Evolutionary conservation across 2,113 vertebrate genomes (phyloP).

Genomic region (Xenopus laevis): DNA sequence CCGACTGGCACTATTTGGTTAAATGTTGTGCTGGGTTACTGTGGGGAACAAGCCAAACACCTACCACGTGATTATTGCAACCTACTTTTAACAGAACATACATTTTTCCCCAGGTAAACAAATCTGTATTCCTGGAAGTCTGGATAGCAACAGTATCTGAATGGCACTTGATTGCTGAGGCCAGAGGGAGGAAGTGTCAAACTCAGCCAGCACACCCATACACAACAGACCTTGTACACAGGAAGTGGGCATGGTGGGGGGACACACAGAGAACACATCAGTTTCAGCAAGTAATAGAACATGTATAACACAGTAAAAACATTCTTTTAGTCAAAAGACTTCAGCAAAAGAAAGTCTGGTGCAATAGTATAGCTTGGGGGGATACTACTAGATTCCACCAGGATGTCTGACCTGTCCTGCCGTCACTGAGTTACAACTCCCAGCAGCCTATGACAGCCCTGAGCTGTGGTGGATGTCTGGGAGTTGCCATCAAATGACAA

Average conservation of each 20-base stretch:
- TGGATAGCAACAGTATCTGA: slow-evolving; percentile 17
- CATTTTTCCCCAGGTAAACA: slow-evolving; percentile 10
- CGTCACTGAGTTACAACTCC: too few relatives aligned
- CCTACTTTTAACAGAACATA: not conserved
- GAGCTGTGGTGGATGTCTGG: too few relatives aligned
- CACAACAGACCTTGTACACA: slow-evolving; percentile 26
- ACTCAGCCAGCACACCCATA: slow-evolving; percentile 11
- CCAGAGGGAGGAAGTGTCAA: slow-evolving; percentile 8
- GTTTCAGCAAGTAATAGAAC: too few relatives aligned
- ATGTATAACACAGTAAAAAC: too few relatives aligned
- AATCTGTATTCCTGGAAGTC: slow-evolving; percentile 26
- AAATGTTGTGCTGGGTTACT: slow-evolving; percentile 3
- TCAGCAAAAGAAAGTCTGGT: too few relatives aligned
- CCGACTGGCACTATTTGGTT: not conserved
- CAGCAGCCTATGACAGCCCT: too few relatives aligned
- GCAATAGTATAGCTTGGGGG: too few relatives aligned
- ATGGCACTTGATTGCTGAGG: slow-evolving; percentile 12
- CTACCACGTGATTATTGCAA: not conserved
- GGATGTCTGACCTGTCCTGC: too few relatives aligned
- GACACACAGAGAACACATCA: too few relatives aligned
- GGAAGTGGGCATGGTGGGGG: slow-evolving; percentile 23
- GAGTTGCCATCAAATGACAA: too few relatives aligned
- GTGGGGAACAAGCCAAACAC: slow-evolving; percentile 11
- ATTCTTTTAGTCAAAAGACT: too few relatives aligned
- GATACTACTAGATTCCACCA: too few relatives aligned